phyloP scores from a whole-genome alignment of 1,140 invertebrate species.

The Monomorium pharaonis region DNA sequence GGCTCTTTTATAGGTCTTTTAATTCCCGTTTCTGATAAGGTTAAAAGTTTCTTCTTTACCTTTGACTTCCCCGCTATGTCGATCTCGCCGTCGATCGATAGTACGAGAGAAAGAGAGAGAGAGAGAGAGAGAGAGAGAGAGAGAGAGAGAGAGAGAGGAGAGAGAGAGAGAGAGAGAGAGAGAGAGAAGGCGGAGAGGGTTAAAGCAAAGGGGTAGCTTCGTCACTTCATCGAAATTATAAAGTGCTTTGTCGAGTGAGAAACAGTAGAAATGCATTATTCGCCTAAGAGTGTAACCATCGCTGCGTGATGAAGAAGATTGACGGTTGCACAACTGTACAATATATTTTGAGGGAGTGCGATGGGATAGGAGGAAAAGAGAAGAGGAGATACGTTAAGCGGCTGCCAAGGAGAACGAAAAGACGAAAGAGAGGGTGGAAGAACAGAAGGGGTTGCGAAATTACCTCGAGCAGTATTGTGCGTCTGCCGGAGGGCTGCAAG shows the following conservation, averaged over 20 bases:
- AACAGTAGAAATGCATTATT: not conserved
- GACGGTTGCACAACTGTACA: slow-evolving; percentile 14
- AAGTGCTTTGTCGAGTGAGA: not conserved
- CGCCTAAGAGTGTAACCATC: not conserved
- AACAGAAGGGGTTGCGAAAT: slow-evolving; percentile 66
- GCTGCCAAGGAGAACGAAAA: slow-evolving; percentile 19
- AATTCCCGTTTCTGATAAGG: slow-evolving; percentile 41
- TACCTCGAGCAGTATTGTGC: slow-evolving; percentile 75
- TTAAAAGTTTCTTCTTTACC: slow-evolving; percentile 48
- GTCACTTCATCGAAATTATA: slow-evolving; percentile 9
- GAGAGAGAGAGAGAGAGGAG: too few relatives aligned
- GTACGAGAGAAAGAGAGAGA: too few relatives aligned
- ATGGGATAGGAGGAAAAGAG: not conserved
- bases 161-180: too few relatives aligned
- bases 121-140: too few relatives aligned
- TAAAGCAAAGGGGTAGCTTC: not conserved
- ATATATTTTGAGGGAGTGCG: slow-evolving; percentile 21
- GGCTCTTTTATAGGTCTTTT: slow-evolving; percentile 42
- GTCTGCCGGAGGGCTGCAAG: slow-evolving; percentile 67
- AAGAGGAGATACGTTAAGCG: not conserved
- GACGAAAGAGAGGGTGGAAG: slow-evolving; percentile 40
- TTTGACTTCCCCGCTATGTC: slow-evolving; percentile 12
- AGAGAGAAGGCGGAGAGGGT: too few relatives aligned
- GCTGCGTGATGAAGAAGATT: not conserved
- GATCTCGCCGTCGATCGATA: slow-evolving; percentile 14